Conservation (phyloP, 2,797 vertebrate species). For the Threskiornis aethiopicus region DNA sequence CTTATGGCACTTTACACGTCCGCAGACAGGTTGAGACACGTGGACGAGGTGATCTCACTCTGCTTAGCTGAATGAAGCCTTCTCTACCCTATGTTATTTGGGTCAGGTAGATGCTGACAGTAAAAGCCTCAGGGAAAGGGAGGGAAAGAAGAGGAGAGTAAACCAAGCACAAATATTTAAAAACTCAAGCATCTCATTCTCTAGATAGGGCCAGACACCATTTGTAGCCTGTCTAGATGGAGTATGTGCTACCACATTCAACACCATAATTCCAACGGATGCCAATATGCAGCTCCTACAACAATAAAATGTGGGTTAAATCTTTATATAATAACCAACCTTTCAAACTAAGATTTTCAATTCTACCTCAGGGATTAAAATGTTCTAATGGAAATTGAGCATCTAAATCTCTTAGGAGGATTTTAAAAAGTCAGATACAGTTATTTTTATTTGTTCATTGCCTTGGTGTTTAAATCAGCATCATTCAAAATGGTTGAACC, state of each 20-base stretch:
- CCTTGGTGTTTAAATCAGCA: background rate
- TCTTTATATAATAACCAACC: background rate
- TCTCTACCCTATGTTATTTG: background rate
- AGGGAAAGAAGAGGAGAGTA: background rate
- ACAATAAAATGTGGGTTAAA: constrained; percentile 3
- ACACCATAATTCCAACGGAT: background rate
- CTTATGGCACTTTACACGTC: background rate
- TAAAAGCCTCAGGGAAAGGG: background rate
- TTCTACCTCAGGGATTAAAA: constrained; percentile 13
- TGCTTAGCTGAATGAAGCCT: background rate
- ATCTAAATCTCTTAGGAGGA: constrained; percentile 27
- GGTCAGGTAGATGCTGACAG: background rate
- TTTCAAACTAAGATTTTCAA: constrained; percentile 24
- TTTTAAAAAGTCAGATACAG: background rate
- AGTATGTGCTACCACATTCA: background rate
- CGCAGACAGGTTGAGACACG: background rate
- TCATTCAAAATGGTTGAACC: background rate
- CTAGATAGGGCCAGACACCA: background rate
- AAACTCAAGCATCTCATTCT: background rate
- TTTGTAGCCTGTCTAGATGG: background rate
- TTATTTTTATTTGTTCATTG: constrained; percentile 38
- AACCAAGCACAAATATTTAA: background rate
- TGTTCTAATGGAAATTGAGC: background rate
- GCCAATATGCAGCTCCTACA: background rate
- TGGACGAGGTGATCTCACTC: background rate